A percentile compares a stretch with the other conserved stretches of the same genome.
phyloP scores from a whole-genome alignment of 92 coral and sea anemone genomes.

The Siderastrea radians region DNA sequence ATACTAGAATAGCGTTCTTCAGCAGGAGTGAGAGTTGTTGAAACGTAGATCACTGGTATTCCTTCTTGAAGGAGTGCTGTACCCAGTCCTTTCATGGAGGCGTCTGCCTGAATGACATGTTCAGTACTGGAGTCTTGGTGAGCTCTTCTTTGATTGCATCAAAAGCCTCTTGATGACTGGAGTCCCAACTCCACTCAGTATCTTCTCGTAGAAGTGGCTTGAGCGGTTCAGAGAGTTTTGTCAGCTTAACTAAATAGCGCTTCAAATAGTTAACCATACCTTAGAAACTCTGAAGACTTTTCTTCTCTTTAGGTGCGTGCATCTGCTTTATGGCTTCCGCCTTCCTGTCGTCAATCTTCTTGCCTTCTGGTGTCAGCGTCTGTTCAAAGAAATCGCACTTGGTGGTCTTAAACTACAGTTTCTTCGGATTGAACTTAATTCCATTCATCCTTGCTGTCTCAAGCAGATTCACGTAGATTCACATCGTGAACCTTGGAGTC shows the following conservation, averaged over 20 bases:
- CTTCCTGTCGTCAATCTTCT: conserved; percentile 6
- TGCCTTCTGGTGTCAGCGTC: not conserved
- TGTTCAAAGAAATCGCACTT: not conserved
- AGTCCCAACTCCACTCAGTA: not conserved
- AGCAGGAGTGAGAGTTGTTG: conserved; percentile 8
- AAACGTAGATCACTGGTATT: conserved; percentile 9
- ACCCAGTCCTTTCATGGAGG: conserved; percentile 11
- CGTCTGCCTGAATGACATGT: conserved; percentile 17
- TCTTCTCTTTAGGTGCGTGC: not conserved
- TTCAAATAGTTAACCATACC: conserved; percentile 5
- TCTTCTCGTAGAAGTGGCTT: not conserved
- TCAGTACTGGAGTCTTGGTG: conserved; percentile 17
- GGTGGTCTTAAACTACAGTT: conserved; percentile 7
- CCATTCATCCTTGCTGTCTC: conserved; percentile 17
- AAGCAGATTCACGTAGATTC: not conserved
- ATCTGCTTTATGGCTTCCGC: conserved; percentile 6
- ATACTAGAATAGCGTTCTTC: conserved; percentile 14
- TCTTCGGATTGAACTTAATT: conserved; percentile 1
- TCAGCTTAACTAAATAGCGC: not conserved
- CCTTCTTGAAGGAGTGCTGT: conserved; percentile 5
- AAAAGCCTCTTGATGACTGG: conserved; percentile 6
- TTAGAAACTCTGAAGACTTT: conserved; percentile 8
- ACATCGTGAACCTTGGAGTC: conserved; percentile 12
- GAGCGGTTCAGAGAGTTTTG: not conserved
- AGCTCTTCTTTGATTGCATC: conserved; percentile 6